A percentile compares a stretch with the other conserved stretches of the same genome.
These are phyloP conservation scores for Lagopus leucura DNA, from an alignment of 2,113 vertebrate species.

Conservation along the genomic window DNA sequence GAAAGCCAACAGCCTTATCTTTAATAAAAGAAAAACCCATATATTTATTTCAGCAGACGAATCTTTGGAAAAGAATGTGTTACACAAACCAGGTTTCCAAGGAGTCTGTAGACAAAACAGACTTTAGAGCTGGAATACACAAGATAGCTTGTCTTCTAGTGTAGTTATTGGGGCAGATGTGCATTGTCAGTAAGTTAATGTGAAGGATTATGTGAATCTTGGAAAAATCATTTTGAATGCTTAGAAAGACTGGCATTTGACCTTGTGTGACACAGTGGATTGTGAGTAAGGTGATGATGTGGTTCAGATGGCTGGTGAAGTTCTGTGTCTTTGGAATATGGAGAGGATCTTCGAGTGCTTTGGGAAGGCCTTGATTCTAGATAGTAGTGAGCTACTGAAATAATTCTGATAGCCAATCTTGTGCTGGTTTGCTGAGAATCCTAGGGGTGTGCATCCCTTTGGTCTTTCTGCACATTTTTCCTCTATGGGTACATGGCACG, in stretches of 20 bases:
- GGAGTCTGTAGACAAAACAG: conserved; percentile 43
- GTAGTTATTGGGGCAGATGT: background rate
- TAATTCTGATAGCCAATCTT: background rate
- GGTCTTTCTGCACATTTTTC: background rate
- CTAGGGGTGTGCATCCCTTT: background rate
- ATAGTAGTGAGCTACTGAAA: background rate
- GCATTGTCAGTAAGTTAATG: background rate
- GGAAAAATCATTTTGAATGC: background rate
- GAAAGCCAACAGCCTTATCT: background rate
- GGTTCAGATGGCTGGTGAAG: background rate
- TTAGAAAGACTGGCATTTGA: background rate
- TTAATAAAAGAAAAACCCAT: background rate
- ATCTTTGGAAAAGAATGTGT: conserved; percentile 18
- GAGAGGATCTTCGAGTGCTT: background rate
- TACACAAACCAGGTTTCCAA: conserved; percentile 40
- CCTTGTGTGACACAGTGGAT: background rate
- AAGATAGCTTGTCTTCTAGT: background rate
- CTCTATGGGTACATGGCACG: accelerated
- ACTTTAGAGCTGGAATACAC: background rate
- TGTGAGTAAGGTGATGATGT: background rate
- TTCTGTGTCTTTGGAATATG: background rate
- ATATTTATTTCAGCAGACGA: background rate
- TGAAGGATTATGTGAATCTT: background rate
- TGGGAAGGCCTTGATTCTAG: background rate
- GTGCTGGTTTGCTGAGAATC: background rate